Conservation (phyloP, 2,113 vertebrate species). For the Mustelus asterias region DNA sequence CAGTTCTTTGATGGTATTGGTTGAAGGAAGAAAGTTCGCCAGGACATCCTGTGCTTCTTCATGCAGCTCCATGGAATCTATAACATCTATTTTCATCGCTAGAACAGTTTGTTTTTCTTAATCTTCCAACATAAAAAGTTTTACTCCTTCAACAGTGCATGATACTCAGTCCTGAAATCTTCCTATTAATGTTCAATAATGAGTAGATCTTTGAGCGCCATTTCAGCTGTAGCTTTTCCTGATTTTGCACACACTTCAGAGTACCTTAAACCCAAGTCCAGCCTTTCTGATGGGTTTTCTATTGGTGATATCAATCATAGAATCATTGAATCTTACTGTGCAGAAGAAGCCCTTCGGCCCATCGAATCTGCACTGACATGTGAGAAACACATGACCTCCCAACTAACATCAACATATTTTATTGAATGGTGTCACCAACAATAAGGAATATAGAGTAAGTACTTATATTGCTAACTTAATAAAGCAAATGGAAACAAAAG, state of each 20-base stretch:
- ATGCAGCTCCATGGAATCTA: neutral
- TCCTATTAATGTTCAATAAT: neutral
- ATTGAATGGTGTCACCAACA: neutral
- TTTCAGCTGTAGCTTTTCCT: neutral
- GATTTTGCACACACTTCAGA: neutral
- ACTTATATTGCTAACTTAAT: neutral
- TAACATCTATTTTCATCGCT: neutral
- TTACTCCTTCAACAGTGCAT: neutral
- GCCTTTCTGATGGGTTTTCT: neutral
- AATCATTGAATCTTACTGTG: too few relatives aligned
- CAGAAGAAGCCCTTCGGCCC: too few relatives aligned
- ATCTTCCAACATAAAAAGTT: neutral
- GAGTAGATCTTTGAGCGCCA: neutral
- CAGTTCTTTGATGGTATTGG: neutral
- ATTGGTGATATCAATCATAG: neutral
- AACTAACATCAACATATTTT: neutral
- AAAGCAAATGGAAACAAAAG: neutral
- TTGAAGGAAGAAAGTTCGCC: neutral
- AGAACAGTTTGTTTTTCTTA: neutral
- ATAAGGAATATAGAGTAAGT: neutral
- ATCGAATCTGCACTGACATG: too few relatives aligned
- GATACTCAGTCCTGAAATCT: neutral
- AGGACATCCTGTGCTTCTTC: neutral
- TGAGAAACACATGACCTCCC: too few relatives aligned
- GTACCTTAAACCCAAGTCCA: neutral